Percentiles rank a stretch among this genome's conserved stretches.
Conservation (phyloP, 2,113 vertebrate species). For the Microtus montanus region DNA sequence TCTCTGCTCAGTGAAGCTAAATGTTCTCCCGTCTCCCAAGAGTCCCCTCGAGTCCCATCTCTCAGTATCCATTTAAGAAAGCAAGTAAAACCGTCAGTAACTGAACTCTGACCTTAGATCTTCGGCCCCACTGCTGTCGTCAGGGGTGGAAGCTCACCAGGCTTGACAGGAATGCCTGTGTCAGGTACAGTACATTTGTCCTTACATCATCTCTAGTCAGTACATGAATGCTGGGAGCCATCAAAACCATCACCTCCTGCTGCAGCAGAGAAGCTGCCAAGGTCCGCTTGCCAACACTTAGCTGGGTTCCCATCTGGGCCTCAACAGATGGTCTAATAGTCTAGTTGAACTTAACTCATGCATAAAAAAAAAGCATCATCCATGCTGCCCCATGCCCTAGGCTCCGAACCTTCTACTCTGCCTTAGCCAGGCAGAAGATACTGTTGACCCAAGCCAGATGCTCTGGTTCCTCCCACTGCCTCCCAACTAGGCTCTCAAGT, state of each 20-base stretch:
- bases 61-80: background rate
- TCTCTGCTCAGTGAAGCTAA: background rate
- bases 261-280: background rate
- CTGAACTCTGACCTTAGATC: background rate
- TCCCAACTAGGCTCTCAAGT: background rate
- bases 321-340: background rate
- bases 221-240: background rate
- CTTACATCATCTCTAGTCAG: background rate
- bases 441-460: background rate
- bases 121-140: background rate
- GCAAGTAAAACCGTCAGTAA: background rate
- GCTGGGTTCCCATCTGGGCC: background rate
- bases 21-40: background rate
- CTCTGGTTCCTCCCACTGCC: background rate
- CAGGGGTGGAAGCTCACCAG: background rate
- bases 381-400: background rate
- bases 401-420: background rate
- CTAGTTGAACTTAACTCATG: background rate
- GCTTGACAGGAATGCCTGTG: background rate
- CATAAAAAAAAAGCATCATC: background rate
- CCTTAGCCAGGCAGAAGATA: background rate
- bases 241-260: conserved; percentile 1
- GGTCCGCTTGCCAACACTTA: background rate
- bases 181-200: background rate
- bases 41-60: background rate